phyloP scores from a whole-genome alignment of 2,797 vertebrate species.

The Oophaga sylvatica region DNA sequence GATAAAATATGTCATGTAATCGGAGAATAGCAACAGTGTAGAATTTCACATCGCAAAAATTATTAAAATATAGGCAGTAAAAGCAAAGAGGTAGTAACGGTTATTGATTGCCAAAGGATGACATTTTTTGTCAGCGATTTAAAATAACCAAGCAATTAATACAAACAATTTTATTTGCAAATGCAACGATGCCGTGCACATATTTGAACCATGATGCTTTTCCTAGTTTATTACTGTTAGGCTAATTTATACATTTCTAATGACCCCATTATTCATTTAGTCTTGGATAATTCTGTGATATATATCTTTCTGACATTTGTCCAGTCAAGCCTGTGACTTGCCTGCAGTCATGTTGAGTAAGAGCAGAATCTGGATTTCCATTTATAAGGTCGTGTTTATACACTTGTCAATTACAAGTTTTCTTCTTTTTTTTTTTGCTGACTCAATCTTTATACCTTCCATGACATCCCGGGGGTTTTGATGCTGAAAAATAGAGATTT shows the following conservation, averaged over 20 bases:
- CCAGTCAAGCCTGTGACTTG: slow-evolving; percentile 68
- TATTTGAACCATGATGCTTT: slow-evolving; percentile 81
- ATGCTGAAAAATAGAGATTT: slow-evolving; percentile 32
- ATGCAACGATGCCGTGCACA: slow-evolving; percentile 80
- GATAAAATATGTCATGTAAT: slow-evolving; percentile 13
- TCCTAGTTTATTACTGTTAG: slow-evolving; percentile 68
- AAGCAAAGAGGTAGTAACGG: slow-evolving; percentile 20
- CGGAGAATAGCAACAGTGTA: not conserved
- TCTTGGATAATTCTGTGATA: slow-evolving; percentile 70
- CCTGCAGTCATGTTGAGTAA: slow-evolving; percentile 69
- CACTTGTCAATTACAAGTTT: slow-evolving; percentile 69
- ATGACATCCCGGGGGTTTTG: slow-evolving; percentile 27
- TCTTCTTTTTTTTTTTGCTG: slow-evolving; percentile 64
- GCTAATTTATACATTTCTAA: slow-evolving; percentile 79
- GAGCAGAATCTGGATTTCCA: slow-evolving; percentile 63
- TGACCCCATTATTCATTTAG: slow-evolving; percentile 81
- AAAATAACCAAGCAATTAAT: slow-evolving; percentile 79
- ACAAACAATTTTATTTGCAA: slow-evolving; percentile 75
- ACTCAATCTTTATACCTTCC: slow-evolving; percentile 28
- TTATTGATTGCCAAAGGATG: slow-evolving; percentile 54
- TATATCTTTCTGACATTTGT: slow-evolving; percentile 73
- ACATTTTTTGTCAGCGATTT: slow-evolving; percentile 72
- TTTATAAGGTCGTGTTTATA: slow-evolving; percentile 67
- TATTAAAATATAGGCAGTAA: slow-evolving; percentile 17
- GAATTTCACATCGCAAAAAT: slow-evolving; percentile 17